Base-by-base conservation (phyloP, 2,113 vertebrate species). In the Paraplagusia blochii region DNA sequence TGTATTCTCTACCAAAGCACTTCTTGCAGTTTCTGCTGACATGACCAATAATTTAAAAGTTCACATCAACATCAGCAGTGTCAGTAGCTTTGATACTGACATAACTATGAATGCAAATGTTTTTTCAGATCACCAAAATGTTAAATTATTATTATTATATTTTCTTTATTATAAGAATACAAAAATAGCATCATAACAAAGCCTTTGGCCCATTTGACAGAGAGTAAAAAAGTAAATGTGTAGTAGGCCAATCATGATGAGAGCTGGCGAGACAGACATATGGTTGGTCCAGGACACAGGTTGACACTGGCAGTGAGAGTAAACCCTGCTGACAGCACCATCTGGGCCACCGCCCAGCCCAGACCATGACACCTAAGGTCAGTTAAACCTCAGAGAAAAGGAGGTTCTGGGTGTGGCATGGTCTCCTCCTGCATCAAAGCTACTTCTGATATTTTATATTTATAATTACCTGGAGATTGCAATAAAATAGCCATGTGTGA, bases 191-290 rank as follows among this genome's bases (percentile, higher is more conserved):
- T 29, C 6, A 29, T 6, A 29, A 29, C 6, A 40, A 11, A 9
- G 11, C 38, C 38, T 40, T 11, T 11, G 11, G 8, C 13, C 38
- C 38, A 11, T 40, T 11, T 40, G 6, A 29, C 22, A 11, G 38
- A 3, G 8, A 13, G 38, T 40, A 11, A 40, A 9, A 33, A 49
- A 33, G 8, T 40, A 11, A 11, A 40, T 12, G 38, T 9, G 9
- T 11, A 9, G 55, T 34, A 61, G 70, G 44, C 55, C 48, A 38
- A 36, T 69, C 44, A 19, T 1, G 2, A 44, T 59, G 69, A 74
- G 59, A 81, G 77, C 47, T 36, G 56, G 69, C 19, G 59, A 73
- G 79, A 79, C 55, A 12, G 57, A 68, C 80, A 68, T 82, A 82
- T 80, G 85, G 74, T 58, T 49, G 11, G 43, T 36, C 38, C 45